phyloP scores from a whole-genome alignment of 2,113 vertebrate genomes.

The Sigmodon hispidus region DNA sequence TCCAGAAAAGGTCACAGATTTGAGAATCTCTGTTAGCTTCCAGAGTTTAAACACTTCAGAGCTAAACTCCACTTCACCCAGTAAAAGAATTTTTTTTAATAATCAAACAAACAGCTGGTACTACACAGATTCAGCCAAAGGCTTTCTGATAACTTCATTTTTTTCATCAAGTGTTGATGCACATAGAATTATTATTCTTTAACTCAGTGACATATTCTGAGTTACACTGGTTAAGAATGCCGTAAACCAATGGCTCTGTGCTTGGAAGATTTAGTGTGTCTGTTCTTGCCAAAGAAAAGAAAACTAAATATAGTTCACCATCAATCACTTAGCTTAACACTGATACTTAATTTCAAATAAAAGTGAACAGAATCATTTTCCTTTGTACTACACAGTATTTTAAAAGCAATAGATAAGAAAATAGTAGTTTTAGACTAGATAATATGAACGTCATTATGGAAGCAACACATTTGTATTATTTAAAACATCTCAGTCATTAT shows the following conservation, averaged over 20 bases:
- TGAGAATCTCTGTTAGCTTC: slow-evolving; percentile 27
- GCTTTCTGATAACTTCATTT: slow-evolving; percentile 47
- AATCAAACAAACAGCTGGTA: slow-evolving; percentile 26
- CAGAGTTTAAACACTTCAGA: slow-evolving; percentile 48
- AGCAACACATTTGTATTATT: slow-evolving; percentile 39
- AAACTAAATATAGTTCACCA: slow-evolving; percentile 14
- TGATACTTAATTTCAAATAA: slow-evolving; percentile 55
- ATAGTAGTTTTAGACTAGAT: background rate
- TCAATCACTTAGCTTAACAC: slow-evolving; percentile 45
- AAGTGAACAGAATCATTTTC: slow-evolving; percentile 27
- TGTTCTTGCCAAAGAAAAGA: slow-evolving; percentile 2
- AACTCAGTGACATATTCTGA: slow-evolving; percentile 50
- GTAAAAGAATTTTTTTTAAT: slow-evolving; percentile 12
- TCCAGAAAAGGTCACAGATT: slow-evolving; percentile 47
- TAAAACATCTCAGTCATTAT: background rate
- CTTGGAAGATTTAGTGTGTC: background rate
- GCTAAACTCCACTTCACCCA: slow-evolving; percentile 2
- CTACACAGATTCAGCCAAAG: slow-evolving; percentile 26
- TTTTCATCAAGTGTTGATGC: background rate
- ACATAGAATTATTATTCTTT: slow-evolving; percentile 1
- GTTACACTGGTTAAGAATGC: slow-evolving; percentile 43
- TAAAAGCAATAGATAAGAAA: slow-evolving; percentile 36
- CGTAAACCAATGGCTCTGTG: background rate
- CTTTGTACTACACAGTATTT: background rate
- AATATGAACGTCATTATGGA: slow-evolving; percentile 45